Evolutionary conservation across 2,797 vertebrate species (phyloP), one percentile per base, ranked within the genome.

Genomic region (Rousettus madagascariensis): DNA sequence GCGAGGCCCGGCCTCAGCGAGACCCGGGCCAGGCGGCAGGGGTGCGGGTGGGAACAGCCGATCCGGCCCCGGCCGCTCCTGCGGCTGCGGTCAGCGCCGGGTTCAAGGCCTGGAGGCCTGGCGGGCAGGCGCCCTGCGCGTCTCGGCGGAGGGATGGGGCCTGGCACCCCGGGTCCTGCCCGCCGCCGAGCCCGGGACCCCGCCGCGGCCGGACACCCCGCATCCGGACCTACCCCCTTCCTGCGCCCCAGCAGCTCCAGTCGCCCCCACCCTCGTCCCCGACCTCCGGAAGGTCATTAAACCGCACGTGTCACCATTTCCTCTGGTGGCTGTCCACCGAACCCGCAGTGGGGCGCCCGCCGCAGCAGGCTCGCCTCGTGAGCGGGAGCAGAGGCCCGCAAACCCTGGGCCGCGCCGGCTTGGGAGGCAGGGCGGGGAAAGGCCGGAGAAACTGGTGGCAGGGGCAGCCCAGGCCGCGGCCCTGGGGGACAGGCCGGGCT

Each of bases 81-180:
- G 36, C 4, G 0, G 2, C 4, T n/a, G n/a, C 51, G 36, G 28
- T 3, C 3, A 4, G 24, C 16, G 33, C 6, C 0, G 69, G 19
- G 63, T 30, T 90, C 74, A 30, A 86, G 43, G 49, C 36, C 28
- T 3, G 36, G 57, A 57, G 61, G 49, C 26, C 1, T 0, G 17
- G 53, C 3, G 8, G 33, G 55, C 30, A 8, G 68, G 19, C 20
- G 41, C 19, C 12, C 26, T 26, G 5, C 3, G 13, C 3, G 26
- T 46, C 69, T 28, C 24, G 0, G 51, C 72, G 12, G 13, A 49
- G 41, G n/a, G 41, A 17, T 51, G 43, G 74, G 65, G 72, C 57
- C 59, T 5, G 24, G 17, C 61, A 22, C 11, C 26, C 46, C 3
- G 0, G 1, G 43, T 51, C 22, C 63, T 3, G 41, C 30, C 17